phyloP scores from a whole-genome alignment of 2,888 invertebrate genomes.

The Coecobrya sp. region DNA sequence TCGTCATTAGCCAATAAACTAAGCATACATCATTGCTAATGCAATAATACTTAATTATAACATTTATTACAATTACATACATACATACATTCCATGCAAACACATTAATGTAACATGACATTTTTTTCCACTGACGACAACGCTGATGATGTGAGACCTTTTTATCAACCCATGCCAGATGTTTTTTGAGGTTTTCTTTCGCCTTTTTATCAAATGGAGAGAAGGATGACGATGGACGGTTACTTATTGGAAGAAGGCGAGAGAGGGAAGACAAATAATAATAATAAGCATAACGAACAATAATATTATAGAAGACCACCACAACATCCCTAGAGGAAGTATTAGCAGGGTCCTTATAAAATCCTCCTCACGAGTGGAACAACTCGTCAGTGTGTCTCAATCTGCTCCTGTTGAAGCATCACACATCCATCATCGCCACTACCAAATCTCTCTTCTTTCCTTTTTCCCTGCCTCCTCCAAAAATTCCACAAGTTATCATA shows the following conservation, averaged over 20 bases:
- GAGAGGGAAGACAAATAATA: conserved; percentile 26
- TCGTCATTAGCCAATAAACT: no score
- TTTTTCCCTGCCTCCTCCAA: background rate
- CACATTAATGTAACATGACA: background rate
- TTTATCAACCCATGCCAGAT: conserved; percentile 85
- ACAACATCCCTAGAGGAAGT: conserved; percentile 86
- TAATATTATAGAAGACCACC: conserved; percentile 46
- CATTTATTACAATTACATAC: no score
- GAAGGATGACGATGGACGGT: conserved; percentile 21
- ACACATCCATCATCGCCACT: background rate
- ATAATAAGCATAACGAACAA: background rate
- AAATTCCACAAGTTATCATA: conserved; percentile 22
- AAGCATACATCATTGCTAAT: no score
- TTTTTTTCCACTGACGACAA: conserved; percentile 19
- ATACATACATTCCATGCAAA: no score
- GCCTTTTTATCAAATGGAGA: conserved; percentile 79
- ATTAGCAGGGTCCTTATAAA: conserved; percentile 83
- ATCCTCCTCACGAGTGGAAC: conserved; percentile 67
- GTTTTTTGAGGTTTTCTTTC: conserved; percentile 84
- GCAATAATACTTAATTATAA: no score
- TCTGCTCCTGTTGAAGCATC: conserved; percentile 55
- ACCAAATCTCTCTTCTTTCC: conserved; percentile 25
- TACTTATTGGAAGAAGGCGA: conserved; percentile 73
- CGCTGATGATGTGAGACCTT: conserved; percentile 49
- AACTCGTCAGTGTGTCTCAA: conserved; percentile 71